Evolutionary conservation across 35 echinoderm and acorn worm genomes (phyloP).

Genomic region (Heliocidaris tuberculata): DNA sequence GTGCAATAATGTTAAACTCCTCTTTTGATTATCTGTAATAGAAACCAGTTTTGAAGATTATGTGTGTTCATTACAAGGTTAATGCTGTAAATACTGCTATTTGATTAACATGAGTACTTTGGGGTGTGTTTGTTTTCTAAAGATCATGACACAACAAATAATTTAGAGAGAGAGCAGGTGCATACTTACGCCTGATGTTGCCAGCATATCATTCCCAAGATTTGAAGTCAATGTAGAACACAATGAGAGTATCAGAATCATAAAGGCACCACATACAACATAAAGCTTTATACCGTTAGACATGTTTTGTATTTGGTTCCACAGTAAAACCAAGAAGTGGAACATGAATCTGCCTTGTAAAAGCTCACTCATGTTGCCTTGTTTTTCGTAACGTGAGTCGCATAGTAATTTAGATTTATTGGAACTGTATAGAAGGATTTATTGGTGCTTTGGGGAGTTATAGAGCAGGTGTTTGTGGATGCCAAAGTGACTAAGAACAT

Average conservation of each 20-base stretch:
- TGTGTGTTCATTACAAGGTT: neutral
- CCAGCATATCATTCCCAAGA: neutral
- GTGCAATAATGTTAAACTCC: no score
- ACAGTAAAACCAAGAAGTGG: neutral
- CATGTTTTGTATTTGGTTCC: no score
- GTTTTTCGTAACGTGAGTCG: neutral
- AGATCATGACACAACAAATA: neutral
- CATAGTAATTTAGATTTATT: neutral
- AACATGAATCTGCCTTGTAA: neutral
- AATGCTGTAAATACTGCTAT: neutral
- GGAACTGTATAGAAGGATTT: neutral
- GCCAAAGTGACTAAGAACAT: neutral
- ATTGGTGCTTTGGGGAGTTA: no score
- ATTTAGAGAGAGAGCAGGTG: neutral
- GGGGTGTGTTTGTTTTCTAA: neutral
- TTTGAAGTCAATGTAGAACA: no score
- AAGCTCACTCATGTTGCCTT: neutral
- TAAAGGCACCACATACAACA: no score
- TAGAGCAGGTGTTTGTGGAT: neutral
- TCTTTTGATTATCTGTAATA: no score
- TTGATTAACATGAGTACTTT: neutral
- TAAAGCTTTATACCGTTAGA: no score
- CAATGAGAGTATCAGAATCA: no score
- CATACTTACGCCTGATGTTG: neutral
- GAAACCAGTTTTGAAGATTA: neutral